These are phyloP conservation scores for Myrmecobius fasciatus DNA, from an alignment of 2,113 vertebrate genomes.

Conservation along the genomic window DNA sequence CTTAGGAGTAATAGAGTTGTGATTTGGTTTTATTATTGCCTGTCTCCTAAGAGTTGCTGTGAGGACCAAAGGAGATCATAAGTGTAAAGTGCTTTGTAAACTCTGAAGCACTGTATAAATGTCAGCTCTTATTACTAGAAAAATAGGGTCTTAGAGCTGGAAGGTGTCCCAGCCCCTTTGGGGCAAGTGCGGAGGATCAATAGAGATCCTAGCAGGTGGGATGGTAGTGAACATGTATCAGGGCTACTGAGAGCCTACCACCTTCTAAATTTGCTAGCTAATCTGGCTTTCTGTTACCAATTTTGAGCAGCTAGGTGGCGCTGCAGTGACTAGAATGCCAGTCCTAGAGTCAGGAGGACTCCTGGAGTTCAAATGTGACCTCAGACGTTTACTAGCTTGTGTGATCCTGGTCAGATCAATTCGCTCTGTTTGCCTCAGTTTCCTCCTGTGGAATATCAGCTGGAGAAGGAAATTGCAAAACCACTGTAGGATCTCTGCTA, in stretches of 20 bases:
- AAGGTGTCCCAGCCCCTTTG: neutral
- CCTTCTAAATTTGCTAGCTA: neutral
- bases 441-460: neutral
- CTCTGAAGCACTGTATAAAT: neutral
- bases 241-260: neutral
- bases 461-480: neutral
- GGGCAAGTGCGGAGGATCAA: neutral
- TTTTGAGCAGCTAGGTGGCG: neutral
- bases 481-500: neutral
- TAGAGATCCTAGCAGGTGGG: neutral
- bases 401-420: neutral
- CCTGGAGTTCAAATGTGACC: neutral
- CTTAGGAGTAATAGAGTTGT: neutral
- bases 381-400: neutral
- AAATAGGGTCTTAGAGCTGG: neutral
- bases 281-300: neutral
- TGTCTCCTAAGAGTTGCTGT: neutral
- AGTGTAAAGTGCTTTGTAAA: neutral
- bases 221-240: neutral
- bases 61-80: neutral
- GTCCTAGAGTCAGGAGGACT: neutral
- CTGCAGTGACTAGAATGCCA: neutral
- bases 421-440: neutral
- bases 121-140: neutral
- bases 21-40: neutral